These are phyloP conservation scores for Myanophis thanlyinensis DNA, from an alignment of 2,113 vertebrate species.

Conservation along the genomic window DNA sequence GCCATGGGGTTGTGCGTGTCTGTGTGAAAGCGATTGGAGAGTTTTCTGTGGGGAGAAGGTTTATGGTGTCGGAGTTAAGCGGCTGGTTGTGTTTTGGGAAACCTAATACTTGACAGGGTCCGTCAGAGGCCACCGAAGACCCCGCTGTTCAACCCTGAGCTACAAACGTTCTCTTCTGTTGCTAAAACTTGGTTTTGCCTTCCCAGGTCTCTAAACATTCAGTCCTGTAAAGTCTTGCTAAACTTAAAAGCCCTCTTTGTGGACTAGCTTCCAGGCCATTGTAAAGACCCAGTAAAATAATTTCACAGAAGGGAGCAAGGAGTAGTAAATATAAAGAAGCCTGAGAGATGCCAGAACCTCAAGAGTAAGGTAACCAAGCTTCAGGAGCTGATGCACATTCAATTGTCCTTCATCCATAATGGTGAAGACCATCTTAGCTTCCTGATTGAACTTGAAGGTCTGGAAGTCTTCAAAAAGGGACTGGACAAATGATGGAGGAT, in stretches of 20 bases:
- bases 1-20: constrained; percentile 18
- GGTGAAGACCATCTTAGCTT: background rate
- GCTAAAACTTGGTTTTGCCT: background rate
- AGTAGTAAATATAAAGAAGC: background rate
- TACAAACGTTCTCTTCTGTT: background rate
- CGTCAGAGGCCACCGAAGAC: background rate
- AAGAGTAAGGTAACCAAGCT: rapidly evolving
- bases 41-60: constrained; percentile 46
- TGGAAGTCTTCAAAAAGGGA: background rate
- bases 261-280: constrained; percentile 10
- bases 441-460: background rate
- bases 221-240: background rate
- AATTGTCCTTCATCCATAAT: background rate
- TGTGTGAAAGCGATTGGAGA: background rate
- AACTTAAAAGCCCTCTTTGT: constrained; percentile 5
- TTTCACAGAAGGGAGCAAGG: background rate
- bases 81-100: constrained; percentile 25
- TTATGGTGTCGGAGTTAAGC: constrained; percentile 22
- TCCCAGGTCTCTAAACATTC: background rate
- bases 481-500: background rate
- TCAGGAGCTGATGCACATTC: background rate
- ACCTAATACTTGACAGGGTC: background rate
- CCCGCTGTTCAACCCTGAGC: background rate
- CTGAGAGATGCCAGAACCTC: background rate
- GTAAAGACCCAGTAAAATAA: constrained; percentile 52